Base-by-base conservation (phyloP, 1,140 invertebrate genomes). In the Agrilus planipennis region DNA sequence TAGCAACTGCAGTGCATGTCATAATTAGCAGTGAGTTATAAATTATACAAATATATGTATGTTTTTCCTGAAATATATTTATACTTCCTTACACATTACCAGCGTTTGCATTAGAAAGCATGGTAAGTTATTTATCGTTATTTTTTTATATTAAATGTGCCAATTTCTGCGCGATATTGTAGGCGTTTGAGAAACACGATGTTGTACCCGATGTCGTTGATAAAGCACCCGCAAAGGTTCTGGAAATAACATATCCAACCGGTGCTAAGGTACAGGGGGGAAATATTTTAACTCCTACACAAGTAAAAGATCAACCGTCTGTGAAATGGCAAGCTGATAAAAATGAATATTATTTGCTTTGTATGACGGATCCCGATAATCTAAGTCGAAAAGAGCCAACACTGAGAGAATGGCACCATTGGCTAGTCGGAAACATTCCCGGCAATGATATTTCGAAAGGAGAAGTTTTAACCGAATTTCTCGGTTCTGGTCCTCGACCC, bases 401-500 rank as follows among this genome's bases (percentile, higher is more conserved):
- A 39, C 83, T 77, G 52, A 70, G 88, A 2, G 89, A 93, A 67
- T 91, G 82, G 79, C 83, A 87, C 52, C 90, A 94, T 61, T 95
- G 90, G 89, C 61, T 93, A 3, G 81, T 95, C 0, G 84, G 72
- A 4, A 96, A 96, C 55, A 89, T 96, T 54, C 86, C 85, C 3
- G 89, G 83, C 14, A 67, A 64, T 42, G 68, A 86, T 31, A 59
- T 95, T 0, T 52, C 55, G 0, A 66, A 75, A 22, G 91, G 90
- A 4, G 53, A 60, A 38, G 47, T 44, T 0, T 60, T 93, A 0
- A 77, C 76, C 5, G 79, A 75, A 1, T 94, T 92, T 61, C 67
- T 92, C 44, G 89, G 89, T 18, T 73, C 88, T 17, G 89, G 86
- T 6, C 89, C 89, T 0, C 87, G 87, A 2, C 59, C 79, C 50